phyloP scores from a whole-genome alignment of 2,113 vertebrate species.

The Amazona guildingii region DNA sequence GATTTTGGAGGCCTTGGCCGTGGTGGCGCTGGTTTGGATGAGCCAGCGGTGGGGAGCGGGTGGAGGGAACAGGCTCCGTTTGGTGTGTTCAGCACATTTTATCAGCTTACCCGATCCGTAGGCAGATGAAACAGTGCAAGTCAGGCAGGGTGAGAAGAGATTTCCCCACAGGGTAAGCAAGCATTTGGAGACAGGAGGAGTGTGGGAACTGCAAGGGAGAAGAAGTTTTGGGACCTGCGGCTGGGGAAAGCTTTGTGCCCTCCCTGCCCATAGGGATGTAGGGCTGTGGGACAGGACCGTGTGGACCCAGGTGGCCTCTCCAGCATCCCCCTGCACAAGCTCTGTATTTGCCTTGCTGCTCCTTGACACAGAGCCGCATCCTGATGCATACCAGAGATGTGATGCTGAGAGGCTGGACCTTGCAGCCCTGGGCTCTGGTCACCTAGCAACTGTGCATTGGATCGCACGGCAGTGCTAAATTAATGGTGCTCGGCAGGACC shows the following conservation, averaged over 20 bases:
- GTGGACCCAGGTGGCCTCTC: rapidly evolving
- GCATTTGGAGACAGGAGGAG: slow-evolving; percentile 36
- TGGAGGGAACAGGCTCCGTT: slow-evolving; percentile 40
- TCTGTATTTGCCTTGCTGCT: neutral
- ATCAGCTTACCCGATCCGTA: slow-evolving; percentile 41
- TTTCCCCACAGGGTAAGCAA: slow-evolving; percentile 45
- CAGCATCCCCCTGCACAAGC: neutral
- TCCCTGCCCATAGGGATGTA: neutral
- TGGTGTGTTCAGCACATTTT: slow-evolving; percentile 58
- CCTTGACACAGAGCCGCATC: neutral
- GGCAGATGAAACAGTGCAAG: slow-evolving; percentile 45
- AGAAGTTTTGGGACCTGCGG: neutral
- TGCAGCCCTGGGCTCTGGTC: neutral
- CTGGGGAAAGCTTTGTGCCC: neutral
- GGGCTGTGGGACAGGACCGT: neutral
- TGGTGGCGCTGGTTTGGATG: neutral
- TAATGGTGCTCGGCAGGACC: neutral
- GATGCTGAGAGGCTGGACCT: neutral
- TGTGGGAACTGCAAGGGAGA: slow-evolving; percentile 1
- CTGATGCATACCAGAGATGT: neutral
- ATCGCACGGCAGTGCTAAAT: rapidly evolving
- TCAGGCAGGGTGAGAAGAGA: slow-evolving; percentile 41
- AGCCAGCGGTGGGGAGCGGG: neutral
- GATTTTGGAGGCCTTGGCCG: neutral
- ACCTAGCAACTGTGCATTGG: slow-evolving; percentile 47